These are phyloP conservation scores for Hesperia comma DNA, from an alignment of 2,888 invertebrate species.

Conservation along the genomic window DNA sequence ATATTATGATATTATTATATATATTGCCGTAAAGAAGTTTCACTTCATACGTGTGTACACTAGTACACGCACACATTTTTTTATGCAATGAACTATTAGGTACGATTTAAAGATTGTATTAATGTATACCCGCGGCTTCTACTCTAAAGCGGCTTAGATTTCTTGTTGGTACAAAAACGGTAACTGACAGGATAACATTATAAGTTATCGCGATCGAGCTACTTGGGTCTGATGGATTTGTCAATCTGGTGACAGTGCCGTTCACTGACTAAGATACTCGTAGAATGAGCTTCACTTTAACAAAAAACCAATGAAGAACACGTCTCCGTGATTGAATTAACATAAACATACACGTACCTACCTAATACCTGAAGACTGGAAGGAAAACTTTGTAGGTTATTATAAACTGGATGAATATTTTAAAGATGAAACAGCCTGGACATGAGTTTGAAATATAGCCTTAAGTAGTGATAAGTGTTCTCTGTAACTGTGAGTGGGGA, in stretches of 20 bases:
- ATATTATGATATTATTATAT: no score
- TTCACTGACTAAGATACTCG: slow-evolving; percentile 14
- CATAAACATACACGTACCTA: no score
- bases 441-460: no score
- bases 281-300: neutral
- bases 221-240: slow-evolving; percentile 4
- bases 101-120: slow-evolving; percentile 5
- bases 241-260: neutral
- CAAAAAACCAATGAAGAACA: slow-evolving; percentile 4
- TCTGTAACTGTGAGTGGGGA: no score
- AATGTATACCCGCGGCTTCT: neutral
- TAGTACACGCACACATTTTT: no score
- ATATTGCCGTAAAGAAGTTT: no score
- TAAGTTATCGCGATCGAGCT: neutral
- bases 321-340: neutral
- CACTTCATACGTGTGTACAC: no score
- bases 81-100: neutral
- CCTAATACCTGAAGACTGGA: no score
- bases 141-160: slow-evolving; percentile 15
- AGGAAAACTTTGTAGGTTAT: no score
- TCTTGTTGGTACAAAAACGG: slow-evolving; percentile 19
- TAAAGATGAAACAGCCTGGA: no score
- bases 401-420: no score
- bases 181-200: slow-evolving; percentile 25
- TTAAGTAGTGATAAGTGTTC: no score